Evolutionary conservation across 2,888 invertebrate genomes (phyloP), one percentile per base, ranked within the genome.

Genomic region (Malthinus flaveolus): DNA sequence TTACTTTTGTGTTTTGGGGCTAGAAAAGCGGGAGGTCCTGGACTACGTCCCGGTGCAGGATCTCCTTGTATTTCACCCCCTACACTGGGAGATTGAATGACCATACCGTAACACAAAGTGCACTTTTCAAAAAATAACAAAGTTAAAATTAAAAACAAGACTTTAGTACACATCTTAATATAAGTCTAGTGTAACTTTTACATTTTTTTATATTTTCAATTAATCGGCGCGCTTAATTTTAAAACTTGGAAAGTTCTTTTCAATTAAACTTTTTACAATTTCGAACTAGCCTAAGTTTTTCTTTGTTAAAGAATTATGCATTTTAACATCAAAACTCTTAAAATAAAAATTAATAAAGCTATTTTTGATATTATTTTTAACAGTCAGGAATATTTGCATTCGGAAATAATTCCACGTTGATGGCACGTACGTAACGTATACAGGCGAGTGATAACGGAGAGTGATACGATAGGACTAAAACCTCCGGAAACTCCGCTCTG

Each of bases 1-100:
- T 23, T 23, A 23, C 23, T 23, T 23, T 23, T 23, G n/a, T 35
- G 23, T 6, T 32, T 42, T 1, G 59, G 37, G n/a, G 55, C 23
- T 46, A 49, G 49, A 3, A 56, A 54, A 56, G 55, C 51, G 48
- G 85, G 86, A 66, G 86, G 86, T 36, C 86, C 86, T 9, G 87
- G 87, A 1, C 87, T 87, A 35, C 87, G 79, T 6, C 87, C 87
- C 1, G 87, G 87, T 1, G 87, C 86, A 9, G 87, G 87, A 73
- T 87, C 87, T 52, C 85, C 85, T 66, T 80, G 83, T 10, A 83
- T 82, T 55, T 76, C 73, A 55, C 76, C 76, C 47, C 77, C 78
- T 46, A 68, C 63, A 32, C 67, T 65, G 1, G 67, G 66, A 45
- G 68, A 71, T 51, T 69, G 67, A 35, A 72, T 57, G 23, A 69